Evolutionary conservation across 2,888 invertebrate species (phyloP), one percentile per base, ranked within the genome.

Genomic region (Bellardia bayeri): DNA sequence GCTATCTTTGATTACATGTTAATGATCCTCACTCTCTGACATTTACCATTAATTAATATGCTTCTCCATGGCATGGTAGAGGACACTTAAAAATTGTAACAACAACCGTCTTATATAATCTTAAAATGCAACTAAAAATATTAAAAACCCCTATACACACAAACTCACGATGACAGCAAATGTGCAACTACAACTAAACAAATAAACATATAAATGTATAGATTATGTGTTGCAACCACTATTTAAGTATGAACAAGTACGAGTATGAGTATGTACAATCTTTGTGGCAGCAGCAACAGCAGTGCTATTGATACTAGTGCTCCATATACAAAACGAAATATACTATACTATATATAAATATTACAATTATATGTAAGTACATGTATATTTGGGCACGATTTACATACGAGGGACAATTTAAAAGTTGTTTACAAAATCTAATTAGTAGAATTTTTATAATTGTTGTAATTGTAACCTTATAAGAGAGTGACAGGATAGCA

Each of bases 321-420:
- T 82, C 71, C 51, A 81, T 61, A 81, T 64, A 81, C 68, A 56
- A 68, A 68, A 69, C 58, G 58, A 56, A 79, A 69, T 51, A 69
- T 51, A 69, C 51, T n/a, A 54, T 16, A 69, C 33, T n/a, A 16
- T 51, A 66, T 45, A 68, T 23, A n/a, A 16, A 56, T 16, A 56
- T 56, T 56, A 56, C 16, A 56, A 37, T 56, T 5, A 23, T 4
- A 56, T 13, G 23, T 56, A 16, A 13, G 16, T 56, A 56, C 1
- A 6, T 51, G 13, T 51, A 13, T 11, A 6, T 51, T 51, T 66
- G 16, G 2, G 11, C 5, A 16, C 16, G 13, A 13, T 45, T 66
- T 8, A 23, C 2, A 37, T 69, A 37, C 51, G 51, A 33, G 14
- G 11, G n/a, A 5, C 6, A n/a, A 8, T 14, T n/a, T 0, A 30